A percentile compares a stretch with the other conserved stretches of the same genome.
Evolutionary conservation across 2,113 vertebrate genomes (phyloP).

Genomic region (Bothrops jararaca): DNA sequence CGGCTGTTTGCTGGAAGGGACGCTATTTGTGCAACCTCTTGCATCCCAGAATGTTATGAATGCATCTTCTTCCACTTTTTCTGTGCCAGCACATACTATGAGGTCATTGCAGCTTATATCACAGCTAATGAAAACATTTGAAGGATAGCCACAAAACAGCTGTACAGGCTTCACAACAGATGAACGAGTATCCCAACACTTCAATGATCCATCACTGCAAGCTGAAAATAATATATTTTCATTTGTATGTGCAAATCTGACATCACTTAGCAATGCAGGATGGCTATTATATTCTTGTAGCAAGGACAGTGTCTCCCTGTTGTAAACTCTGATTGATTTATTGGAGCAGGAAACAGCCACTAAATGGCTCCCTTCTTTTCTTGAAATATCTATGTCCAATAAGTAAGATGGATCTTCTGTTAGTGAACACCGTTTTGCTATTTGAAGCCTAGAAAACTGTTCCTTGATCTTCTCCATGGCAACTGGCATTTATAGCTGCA

Average conservation of each 20-base stretch:
- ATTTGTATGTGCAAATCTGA: constrained; percentile 70
- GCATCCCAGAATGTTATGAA: constrained; percentile 93
- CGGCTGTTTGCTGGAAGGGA: constrained; percentile 52
- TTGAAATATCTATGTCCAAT: constrained; percentile 68
- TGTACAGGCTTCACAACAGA: constrained; percentile 66
- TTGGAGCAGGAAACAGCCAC: constrained; percentile 82
- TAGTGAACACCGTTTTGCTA: constrained; percentile 69
- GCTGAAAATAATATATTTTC: constrained; percentile 76
- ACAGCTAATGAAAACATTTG: constrained; percentile 81
- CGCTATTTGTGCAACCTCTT: constrained; percentile 63
- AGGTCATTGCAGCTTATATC: constrained; percentile 80
- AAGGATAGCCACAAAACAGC: constrained; percentile 75
- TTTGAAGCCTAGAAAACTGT: constrained; percentile 73
- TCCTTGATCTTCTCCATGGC: constrained; percentile 78
- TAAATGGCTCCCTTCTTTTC: constrained; percentile 39
- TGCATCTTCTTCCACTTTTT: constrained; percentile 78
- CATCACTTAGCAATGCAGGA: constrained; percentile 68
- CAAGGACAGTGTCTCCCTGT: constrained; percentile 71
- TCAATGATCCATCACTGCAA: constrained; percentile 77
- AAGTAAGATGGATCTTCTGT: constrained; percentile 71
- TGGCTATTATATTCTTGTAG: constrained; percentile 68
- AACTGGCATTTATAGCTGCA: constrained; percentile 12
- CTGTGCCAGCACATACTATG: constrained; percentile 87
- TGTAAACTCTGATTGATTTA: constrained; percentile 73
- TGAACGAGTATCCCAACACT: constrained; percentile 80